Conservation (phyloP, 2,888 invertebrate genomes). For the Conomelus anceps region DNA sequence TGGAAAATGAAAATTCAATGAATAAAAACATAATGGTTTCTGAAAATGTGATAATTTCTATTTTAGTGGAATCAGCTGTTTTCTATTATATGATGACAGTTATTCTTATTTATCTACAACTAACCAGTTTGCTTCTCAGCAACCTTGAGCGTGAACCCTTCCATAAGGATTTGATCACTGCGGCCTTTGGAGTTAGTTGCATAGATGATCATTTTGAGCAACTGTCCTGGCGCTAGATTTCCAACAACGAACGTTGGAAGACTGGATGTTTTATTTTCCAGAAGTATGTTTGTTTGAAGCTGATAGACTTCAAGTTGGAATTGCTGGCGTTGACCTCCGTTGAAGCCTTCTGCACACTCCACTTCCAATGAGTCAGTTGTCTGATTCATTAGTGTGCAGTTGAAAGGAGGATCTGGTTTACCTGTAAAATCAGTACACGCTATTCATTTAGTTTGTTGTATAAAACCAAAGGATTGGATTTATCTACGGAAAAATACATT, state of each 20-base stretch:
- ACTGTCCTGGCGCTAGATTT: constrained; percentile 69
- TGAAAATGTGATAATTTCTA: no score
- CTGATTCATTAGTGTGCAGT: constrained; percentile 68
- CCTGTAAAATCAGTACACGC: constrained; percentile 43
- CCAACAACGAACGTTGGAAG: constrained; percentile 69
- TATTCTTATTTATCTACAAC: constrained; percentile 28
- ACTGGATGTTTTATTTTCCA: constrained; percentile 62
- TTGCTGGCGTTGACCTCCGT: constrained; percentile 68
- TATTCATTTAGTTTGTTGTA: neutral
- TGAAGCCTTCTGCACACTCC: constrained; percentile 63
- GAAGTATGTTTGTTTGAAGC: constrained; percentile 53
- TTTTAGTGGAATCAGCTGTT: no score
- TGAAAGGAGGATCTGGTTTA: constrained; percentile 68
- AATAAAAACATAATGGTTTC: no score
- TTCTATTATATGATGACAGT: no score
- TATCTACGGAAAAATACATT: no score
- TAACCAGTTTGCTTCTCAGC: constrained; percentile 73
- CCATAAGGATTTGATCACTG: constrained; percentile 63
- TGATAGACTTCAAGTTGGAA: constrained; percentile 69
- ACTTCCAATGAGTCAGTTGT: constrained; percentile 71
- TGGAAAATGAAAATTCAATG: no score
- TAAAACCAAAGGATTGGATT: neutral
- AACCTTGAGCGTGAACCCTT: constrained; percentile 66
- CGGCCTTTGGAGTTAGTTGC: constrained; percentile 76
- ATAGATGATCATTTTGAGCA: constrained; percentile 70